These are phyloP conservation scores for Macquaria ambigua DNA, from an alignment of 2,113 vertebrate species.

Conservation along the genomic window DNA sequence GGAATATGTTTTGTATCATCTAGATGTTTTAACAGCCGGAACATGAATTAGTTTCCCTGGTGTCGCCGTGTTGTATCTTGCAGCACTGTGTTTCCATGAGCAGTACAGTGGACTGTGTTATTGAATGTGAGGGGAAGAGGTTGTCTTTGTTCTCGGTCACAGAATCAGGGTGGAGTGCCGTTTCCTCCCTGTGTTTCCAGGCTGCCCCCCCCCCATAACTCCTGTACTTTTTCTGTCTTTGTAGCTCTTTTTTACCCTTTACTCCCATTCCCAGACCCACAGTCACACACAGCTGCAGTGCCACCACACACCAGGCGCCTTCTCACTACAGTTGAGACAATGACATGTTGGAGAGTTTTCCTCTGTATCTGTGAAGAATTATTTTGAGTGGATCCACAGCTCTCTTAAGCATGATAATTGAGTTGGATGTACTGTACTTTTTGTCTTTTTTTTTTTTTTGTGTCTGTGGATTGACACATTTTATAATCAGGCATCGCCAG, in stretches of 20 bases:
- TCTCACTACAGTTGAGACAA: slow-evolving; percentile 52
- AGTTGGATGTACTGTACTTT: slow-evolving; percentile 39
- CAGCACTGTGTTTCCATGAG: slow-evolving; percentile 26
- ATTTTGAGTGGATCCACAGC: slow-evolving; percentile 33
- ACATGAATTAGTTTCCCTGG: slow-evolving; percentile 12
- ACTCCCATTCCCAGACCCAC: slow-evolving; percentile 47
- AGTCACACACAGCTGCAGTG: slow-evolving; percentile 59
- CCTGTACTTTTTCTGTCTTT: slow-evolving; percentile 67
- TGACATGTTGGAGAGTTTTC: slow-evolving; percentile 8
- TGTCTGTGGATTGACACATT: not conserved
- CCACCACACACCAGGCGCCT: slow-evolving; percentile 56
- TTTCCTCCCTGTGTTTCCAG: slow-evolving; percentile 85
- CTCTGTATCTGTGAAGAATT: slow-evolving; percentile 44
- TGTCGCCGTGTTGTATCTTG: slow-evolving; percentile 9
- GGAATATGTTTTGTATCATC: not conserved
- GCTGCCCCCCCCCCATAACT: slow-evolving; percentile 22
- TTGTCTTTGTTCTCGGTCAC: slow-evolving; percentile 78
- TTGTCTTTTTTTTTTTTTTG: not conserved
- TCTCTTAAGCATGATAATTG: slow-evolving; percentile 23
- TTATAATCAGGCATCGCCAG: slow-evolving; percentile 3
- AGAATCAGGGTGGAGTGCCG: slow-evolving; percentile 83
- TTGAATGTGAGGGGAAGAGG: slow-evolving; percentile 73
- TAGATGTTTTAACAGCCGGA: not conserved
- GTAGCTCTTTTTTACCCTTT: slow-evolving; percentile 51
- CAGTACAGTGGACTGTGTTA: slow-evolving; percentile 53